phyloP scores from a whole-genome alignment of 1,140 invertebrate genomes.

The Augochlora pura region DNA sequence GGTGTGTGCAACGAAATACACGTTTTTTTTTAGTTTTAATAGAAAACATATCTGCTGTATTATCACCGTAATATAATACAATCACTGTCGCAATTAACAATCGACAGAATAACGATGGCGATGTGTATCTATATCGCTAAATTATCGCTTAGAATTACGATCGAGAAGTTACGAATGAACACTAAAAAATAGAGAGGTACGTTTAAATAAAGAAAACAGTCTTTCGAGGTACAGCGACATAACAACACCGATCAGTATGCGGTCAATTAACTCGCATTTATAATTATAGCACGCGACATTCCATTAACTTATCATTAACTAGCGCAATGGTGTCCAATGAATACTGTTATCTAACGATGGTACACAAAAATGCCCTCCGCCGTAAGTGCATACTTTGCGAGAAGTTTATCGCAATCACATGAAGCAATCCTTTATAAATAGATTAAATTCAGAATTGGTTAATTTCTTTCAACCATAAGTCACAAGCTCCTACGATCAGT shows the following conservation, averaged over 20 bases:
- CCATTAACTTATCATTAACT: conserved; percentile 46
- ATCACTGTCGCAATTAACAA: conserved; percentile 45
- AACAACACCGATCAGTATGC: conserved; percentile 30
- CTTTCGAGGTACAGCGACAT: conserved; percentile 52
- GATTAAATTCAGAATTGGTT: too few species aligned
- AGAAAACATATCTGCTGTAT: conserved; percentile 52
- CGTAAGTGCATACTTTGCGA: not conserved
- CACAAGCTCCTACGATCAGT: too few species aligned
- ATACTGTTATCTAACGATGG: conserved; percentile 57
- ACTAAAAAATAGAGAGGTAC: conserved; percentile 15
- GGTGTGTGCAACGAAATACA: not conserved
- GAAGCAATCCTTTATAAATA: conserved; percentile 15
- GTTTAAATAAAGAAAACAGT: conserved; percentile 60
- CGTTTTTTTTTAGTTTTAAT: conserved; percentile 21
- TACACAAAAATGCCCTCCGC: conserved; percentile 30
- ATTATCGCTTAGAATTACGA: conserved; percentile 46
- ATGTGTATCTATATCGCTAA: conserved; percentile 31
- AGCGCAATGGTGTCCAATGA: conserved; percentile 34
- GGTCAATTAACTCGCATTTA: conserved; percentile 4
- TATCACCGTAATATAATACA: conserved; percentile 59
- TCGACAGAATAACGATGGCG: conserved; percentile 40
- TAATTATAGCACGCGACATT: conserved; percentile 15
- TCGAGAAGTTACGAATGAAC: conserved; percentile 1
- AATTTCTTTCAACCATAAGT: too few species aligned
- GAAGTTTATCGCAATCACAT: not conserved